Percentiles rank a stretch among this genome's conserved stretches.
These are phyloP conservation scores for Halictus ligatus DNA, from an alignment of 2,888 invertebrate genomes.

Conservation along the genomic window DNA sequence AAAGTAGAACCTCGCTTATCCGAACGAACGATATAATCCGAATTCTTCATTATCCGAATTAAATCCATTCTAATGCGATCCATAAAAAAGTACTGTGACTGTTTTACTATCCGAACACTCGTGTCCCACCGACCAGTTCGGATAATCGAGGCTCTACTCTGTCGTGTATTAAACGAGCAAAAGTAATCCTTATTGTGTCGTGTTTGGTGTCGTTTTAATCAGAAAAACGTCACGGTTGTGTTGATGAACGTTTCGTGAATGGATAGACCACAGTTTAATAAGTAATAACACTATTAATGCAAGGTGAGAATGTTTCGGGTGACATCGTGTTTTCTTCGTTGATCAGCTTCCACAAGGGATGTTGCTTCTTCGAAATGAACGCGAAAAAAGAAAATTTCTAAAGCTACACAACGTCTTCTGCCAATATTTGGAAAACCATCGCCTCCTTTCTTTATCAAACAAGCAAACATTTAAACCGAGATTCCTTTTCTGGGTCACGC, in stretches of 20 bases:
- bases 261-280: neutral
- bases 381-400: neutral
- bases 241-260: neutral
- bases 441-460: neutral
- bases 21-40: too few relatives aligned
- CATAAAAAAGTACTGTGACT: too few relatives aligned
- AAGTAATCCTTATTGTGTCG: too few relatives aligned
- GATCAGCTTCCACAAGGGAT: neutral
- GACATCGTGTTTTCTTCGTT: neutral
- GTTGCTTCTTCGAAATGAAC: neutral
- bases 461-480: neutral
- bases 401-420: neutral
- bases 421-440: neutral
- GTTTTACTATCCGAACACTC: too few relatives aligned
- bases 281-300: neutral
- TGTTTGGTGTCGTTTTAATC: too few relatives aligned
- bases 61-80: too few relatives aligned
- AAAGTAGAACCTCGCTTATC: too few relatives aligned
- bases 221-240: neutral
- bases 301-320: neutral
- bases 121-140: too few relatives aligned
- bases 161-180: too few relatives aligned
- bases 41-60: too few relatives aligned
- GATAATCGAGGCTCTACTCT: too few relatives aligned
- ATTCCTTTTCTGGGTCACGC: neutral